Evolutionary conservation across 2,113 vertebrate genomes (phyloP).

Genomic region (Neopipo cinnamomea): DNA sequence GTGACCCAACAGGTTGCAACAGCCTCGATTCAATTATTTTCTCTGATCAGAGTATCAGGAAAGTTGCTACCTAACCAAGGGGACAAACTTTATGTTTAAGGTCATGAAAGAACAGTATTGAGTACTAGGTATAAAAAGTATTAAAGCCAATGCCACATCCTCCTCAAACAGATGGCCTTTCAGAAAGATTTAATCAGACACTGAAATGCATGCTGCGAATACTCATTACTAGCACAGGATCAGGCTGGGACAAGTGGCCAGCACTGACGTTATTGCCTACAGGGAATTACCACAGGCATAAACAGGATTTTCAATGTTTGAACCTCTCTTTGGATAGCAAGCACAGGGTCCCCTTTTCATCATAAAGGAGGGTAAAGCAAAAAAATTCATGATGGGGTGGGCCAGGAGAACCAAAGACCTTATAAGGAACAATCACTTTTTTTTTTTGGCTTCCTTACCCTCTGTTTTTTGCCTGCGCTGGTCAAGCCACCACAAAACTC

Average conservation of each 20-base stretch:
- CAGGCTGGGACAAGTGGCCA: constrained; percentile 66
- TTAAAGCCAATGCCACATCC: constrained; percentile 46
- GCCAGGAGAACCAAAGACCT: not conserved
- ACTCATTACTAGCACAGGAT: constrained; percentile 64
- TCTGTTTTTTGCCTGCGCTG: not conserved
- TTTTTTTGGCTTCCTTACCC: not conserved
- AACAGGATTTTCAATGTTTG: constrained; percentile 37
- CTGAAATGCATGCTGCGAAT: constrained; percentile 67
- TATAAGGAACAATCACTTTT: not conserved
- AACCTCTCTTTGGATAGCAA: not conserved
- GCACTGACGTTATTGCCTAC: constrained; percentile 59
- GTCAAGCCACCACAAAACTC: not conserved
- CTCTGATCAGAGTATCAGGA: not conserved
- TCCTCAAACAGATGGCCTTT: constrained; percentile 69
- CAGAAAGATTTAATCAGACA: constrained; percentile 69
- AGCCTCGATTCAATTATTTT: not conserved
- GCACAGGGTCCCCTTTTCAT: not conserved
- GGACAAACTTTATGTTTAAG: constrained; percentile 48
- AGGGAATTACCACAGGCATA: constrained; percentile 60
- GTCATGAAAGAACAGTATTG: constrained; percentile 28
- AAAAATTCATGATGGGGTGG: not conserved
- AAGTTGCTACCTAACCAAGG: not conserved
- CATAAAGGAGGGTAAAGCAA: not conserved
- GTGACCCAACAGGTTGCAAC: not conserved
- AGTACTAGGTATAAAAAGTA: constrained; percentile 46